These are phyloP conservation scores for Rhincodon typus DNA, from an alignment of 2,797 vertebrate genomes.

Conservation along the genomic window DNA sequence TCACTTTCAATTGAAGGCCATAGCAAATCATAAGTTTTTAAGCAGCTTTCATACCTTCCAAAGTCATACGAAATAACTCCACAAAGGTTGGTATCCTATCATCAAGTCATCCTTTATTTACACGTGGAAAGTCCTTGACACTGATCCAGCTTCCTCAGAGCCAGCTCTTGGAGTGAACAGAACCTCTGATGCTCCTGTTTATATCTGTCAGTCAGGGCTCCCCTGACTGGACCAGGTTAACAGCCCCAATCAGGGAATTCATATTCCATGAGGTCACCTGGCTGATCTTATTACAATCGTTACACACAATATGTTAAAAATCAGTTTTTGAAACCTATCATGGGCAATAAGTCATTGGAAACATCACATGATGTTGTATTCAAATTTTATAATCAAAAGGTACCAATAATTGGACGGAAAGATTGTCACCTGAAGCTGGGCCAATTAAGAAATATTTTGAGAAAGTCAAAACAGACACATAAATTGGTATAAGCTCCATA, in stretches of 20 bases:
- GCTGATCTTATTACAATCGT: too few relatives aligned
- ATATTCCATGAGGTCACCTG: too few relatives aligned
- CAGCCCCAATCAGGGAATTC: too few relatives aligned
- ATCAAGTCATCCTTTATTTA: too few relatives aligned
- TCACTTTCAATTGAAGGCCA: neutral
- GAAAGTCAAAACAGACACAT: neutral
- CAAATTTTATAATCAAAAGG: neutral
- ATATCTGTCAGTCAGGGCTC: too few relatives aligned
- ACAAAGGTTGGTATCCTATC: too few relatives aligned
- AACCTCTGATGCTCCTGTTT: too few relatives aligned
- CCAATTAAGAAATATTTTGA: too few relatives aligned
- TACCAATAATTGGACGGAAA: neutral
- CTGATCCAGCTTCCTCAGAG: too few relatives aligned
- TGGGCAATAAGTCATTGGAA: neutral
- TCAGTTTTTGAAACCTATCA: neutral
- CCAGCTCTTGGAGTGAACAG: too few relatives aligned
- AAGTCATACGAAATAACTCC: neutral
- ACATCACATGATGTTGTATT: neutral
- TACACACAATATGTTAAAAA: neutral
- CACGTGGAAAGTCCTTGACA: too few relatives aligned
- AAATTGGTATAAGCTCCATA: neutral
- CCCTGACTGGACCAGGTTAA: too few relatives aligned
- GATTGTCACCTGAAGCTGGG: neutral
- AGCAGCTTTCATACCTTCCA: neutral
- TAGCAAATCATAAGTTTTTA: neutral